These are phyloP conservation scores for Hipposideros larvatus DNA, from an alignment of 2,797 vertebrate genomes.

Conservation along the genomic window DNA sequence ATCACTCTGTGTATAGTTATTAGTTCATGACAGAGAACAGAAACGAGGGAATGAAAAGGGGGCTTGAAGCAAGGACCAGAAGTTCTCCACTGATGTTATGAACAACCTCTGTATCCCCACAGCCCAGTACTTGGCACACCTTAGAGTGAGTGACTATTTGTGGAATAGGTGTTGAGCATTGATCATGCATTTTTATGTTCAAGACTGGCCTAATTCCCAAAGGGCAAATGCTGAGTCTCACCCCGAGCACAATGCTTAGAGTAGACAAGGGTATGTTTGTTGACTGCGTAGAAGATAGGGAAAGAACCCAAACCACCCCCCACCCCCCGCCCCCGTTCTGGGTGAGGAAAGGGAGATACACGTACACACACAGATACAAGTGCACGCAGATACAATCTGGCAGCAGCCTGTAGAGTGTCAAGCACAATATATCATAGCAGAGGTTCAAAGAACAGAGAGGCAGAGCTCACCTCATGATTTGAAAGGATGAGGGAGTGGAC, in stretches of 20 bases:
- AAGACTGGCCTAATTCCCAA: neutral
- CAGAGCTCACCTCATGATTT: neutral
- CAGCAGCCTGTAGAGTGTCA: slow-evolving; percentile 33
- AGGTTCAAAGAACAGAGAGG: neutral
- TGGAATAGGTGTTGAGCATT: neutral
- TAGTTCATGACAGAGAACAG: neutral
- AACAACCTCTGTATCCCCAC: neutral
- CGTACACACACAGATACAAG: neutral
- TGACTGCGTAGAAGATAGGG: neutral
- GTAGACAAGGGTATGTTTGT: neutral
- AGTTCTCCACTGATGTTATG: neutral
- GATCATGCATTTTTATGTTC: slow-evolving; percentile 5
- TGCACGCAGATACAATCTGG: neutral
- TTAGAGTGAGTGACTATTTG: neutral
- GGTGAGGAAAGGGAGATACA: neutral
- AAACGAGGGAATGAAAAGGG: neutral
- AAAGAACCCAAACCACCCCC: neutral
- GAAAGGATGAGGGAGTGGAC: neutral
- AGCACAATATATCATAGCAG: neutral
- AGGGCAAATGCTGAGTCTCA: neutral
- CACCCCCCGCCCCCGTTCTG: neutral
- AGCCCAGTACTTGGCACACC: neutral
- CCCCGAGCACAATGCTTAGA: neutral
- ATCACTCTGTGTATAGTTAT: neutral
- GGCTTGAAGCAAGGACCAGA: neutral